phyloP scores from a whole-genome alignment of 2,113 vertebrate genomes.

The Tupaia tana region DNA sequence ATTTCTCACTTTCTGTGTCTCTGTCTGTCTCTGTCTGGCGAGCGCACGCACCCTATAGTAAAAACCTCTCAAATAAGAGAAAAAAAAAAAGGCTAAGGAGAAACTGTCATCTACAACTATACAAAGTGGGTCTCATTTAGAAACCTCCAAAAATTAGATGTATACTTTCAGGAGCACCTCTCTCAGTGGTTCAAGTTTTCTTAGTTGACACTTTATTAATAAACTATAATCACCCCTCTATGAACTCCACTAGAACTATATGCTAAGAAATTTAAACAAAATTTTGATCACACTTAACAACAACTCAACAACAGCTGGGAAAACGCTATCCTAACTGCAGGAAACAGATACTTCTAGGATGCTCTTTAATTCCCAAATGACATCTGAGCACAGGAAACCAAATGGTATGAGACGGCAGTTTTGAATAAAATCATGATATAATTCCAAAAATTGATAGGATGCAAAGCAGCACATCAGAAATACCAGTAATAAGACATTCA shows the following conservation, averaged over 20 bases:
- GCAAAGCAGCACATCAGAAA: background rate
- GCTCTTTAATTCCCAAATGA: background rate
- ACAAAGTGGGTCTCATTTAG: background rate
- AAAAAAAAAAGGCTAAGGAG: background rate
- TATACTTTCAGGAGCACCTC: background rate
- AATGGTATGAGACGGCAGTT: background rate
- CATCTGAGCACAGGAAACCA: slow-evolving; percentile 37
- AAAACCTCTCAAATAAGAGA: no score
- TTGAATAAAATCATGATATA: slow-evolving; percentile 6
- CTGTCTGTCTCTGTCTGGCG: no score
- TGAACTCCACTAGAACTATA: background rate
- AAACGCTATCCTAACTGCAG: background rate
- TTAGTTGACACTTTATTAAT: background rate
- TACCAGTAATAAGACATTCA: background rate
- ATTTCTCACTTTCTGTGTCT: no score
- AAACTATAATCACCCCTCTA: background rate
- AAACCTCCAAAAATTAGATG: background rate
- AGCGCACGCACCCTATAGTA: no score
- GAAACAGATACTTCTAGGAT: slow-evolving; percentile 19
- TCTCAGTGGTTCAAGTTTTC: background rate
- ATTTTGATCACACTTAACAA: background rate
- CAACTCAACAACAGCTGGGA: background rate
- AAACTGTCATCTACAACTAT: background rate
- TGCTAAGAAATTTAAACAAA: slow-evolving; percentile 1
- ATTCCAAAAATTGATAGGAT: slow-evolving; percentile 41